Evolutionary conservation across 2,888 invertebrate genomes (phyloP).

Genomic region (Tryphoninae sp.): DNA sequence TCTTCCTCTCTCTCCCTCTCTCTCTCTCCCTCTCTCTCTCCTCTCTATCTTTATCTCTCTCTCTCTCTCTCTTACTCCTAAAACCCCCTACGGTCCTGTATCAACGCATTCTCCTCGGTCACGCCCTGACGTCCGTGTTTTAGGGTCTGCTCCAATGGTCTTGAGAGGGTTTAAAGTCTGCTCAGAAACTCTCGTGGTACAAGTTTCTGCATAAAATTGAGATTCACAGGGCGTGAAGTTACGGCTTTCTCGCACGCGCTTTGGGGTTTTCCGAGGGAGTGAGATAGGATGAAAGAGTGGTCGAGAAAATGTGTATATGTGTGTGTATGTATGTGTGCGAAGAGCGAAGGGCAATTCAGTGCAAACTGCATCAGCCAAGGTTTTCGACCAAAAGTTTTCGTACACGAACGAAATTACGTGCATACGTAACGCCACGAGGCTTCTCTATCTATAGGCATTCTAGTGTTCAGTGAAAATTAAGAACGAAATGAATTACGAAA

Average conservation of each 20-base stretch:
- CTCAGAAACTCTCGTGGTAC: conserved; percentile 54
- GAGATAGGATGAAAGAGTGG: conserved; percentile 20
- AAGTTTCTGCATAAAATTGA: conserved; percentile 73
- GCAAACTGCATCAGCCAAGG: conserved; percentile 44
- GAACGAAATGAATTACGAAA: background rate
- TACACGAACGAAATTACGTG: conserved; percentile 48
- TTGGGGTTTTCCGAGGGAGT: conserved; percentile 19
- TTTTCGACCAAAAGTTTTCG: conserved; percentile 40
- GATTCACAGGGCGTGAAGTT: conserved; percentile 69
- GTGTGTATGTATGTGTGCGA: conserved; percentile 20
- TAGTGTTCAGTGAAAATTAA: conserved; percentile 27
- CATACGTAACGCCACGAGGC: conserved; percentile 33
- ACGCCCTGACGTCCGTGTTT: conserved; percentile 47
- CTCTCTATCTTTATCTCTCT: background rate
- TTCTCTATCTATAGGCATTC: background rate
- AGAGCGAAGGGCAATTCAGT: conserved; percentile 31
- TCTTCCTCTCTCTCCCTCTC: no score
- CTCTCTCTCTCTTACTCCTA: no score
- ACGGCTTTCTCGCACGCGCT: conserved; percentile 46
- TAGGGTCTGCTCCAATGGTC: conserved; percentile 54
- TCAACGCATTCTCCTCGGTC: conserved; percentile 43
- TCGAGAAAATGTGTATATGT: conserved; percentile 1
- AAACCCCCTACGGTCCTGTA: conserved; percentile 31
- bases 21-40: no score
- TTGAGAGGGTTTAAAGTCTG: conserved; percentile 53